Base-by-base conservation (phyloP, 2,888 invertebrate genomes). In the Microplitis deprimator region DNA sequence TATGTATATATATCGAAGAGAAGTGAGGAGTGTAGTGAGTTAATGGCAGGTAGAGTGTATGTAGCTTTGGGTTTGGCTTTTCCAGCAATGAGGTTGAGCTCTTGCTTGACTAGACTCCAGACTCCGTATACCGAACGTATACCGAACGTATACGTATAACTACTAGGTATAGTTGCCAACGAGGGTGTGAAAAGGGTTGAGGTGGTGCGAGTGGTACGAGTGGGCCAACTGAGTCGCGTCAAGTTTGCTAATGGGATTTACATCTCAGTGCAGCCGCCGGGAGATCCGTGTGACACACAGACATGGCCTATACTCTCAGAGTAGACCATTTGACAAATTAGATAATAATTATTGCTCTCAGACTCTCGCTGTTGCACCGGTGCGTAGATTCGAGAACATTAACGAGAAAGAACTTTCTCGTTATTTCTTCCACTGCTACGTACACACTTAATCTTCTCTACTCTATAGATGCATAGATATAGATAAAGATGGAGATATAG, bases 211-310 rank as follows among this genome's bases (percentile, higher is more conserved):
- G 38, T n/a, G 50, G 40, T 50, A 5, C 38, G 64, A 65, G 50
- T 41, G 41, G 69, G 41, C 77, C 75, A 77, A 79, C 79, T 80
- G 82, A 84, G 81, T 84, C 81, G 82, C 81, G 81, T 84, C 84
- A 85, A 85, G 83, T 86, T 84, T 81, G 81, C 83, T 85, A 84
- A 86, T 86, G 84, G 85, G 85, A 85, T 86, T 86, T 85, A 81
- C 84, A 84, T 84, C 85, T 83, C 81, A 82, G 78, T 80, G 76
- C 77, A 79, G 75, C 75, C 64, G 76, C 74, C 40, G 70, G 67
- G 70, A 79, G 75, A 79, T 79, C 76, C 69, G 73, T 75, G 75
- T 79, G 79, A 80, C 65, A 80, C 65, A 76, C 70, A 79, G 77
- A 79, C 77, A 79, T 62, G 71, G 69, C 72, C 64, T 61, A 39